Base-by-base conservation (phyloP, 1,140 invertebrate species). In the Manduca sexta region DNA sequence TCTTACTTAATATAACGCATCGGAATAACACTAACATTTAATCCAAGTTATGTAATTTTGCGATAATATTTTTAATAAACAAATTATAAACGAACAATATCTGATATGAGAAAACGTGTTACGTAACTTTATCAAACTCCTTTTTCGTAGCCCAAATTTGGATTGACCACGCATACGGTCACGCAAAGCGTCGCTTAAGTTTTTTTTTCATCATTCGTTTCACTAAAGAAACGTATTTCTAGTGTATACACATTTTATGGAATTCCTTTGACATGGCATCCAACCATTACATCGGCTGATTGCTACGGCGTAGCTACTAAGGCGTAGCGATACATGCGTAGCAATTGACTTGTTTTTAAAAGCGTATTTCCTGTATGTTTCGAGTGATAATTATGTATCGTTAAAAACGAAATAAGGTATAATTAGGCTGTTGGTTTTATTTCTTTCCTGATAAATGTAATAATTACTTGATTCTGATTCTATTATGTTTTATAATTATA, bases 201-300 rank as follows among this genome's bases (percentile, higher is more conserved):
- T 81, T 78, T 73, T 30, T 45, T 73, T 76, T 48, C 52, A 59
- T 55, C 52, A 60, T 72, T 71, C 60, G 63, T 53, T 64, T 55
- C 59, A 43, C 57, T 50, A 45, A 66, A 60, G 64, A 64, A 71
- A 68, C 39, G 64, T 62, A 69, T 81, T 77, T 74, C 58, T 52
- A 64, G 60, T 49, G 54, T 61, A 61, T 56, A 59, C 58, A 51
- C 51, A 65, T 69, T 75, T 75, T 75, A 70, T 73, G 68, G 65
- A 74, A 82, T 79, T 74, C 64, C 69, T 77, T 78, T 72, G 68
- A 82, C 78, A 82, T 82, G 78, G 72, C 69, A 82, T 82, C 65
- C 69, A 42, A 63, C 64, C 78, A 79, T 82, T 82, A 82, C 66
- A 74, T 69, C 60, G 49, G 56, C 52, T 74, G 74, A 78, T 74